Conservation (phyloP, 2,113 vertebrate genomes). For the Chinchilla lanigera region DNA sequence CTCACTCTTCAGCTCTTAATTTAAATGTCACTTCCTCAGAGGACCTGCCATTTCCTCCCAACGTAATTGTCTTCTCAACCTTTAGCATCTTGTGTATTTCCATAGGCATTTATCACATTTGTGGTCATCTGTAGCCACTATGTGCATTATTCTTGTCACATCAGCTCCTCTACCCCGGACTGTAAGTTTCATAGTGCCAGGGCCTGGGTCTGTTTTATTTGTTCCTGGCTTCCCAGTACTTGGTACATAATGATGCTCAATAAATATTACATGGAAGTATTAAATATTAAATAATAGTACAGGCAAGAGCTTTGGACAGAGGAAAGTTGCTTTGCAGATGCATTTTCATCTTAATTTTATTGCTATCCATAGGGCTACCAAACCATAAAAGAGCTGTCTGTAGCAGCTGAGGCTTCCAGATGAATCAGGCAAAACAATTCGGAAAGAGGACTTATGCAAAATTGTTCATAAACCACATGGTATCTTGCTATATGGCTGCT, state of each 20-base stretch:
- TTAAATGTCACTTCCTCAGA: background rate
- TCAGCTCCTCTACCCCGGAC: background rate
- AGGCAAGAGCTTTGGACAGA: constrained; percentile 1
- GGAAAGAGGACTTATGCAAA: background rate
- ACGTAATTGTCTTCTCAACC: background rate
- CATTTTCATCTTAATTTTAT: constrained; percentile 57
- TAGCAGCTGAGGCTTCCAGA: constrained; percentile 4
- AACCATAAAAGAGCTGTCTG: background rate
- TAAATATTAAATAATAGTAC: constrained; percentile 46
- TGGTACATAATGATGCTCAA: background rate
- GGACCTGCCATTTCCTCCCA: background rate
- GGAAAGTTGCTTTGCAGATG: constrained; percentile 59
- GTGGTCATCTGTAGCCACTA: background rate
- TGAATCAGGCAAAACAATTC: background rate
- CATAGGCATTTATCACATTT: background rate
- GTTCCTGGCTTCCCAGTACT: background rate
- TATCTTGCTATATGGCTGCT: background rate
- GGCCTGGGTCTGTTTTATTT: background rate
- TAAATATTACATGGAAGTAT: constrained; percentile 55
- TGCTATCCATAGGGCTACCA: background rate
- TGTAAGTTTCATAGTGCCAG: background rate
- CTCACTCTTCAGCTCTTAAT: background rate
- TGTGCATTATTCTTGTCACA: background rate
- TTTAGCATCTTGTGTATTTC: background rate
- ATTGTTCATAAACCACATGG: background rate